Conservation (phyloP, 92 coral and sea anemone genomes). For the Micromussa lordhowensis region DNA sequence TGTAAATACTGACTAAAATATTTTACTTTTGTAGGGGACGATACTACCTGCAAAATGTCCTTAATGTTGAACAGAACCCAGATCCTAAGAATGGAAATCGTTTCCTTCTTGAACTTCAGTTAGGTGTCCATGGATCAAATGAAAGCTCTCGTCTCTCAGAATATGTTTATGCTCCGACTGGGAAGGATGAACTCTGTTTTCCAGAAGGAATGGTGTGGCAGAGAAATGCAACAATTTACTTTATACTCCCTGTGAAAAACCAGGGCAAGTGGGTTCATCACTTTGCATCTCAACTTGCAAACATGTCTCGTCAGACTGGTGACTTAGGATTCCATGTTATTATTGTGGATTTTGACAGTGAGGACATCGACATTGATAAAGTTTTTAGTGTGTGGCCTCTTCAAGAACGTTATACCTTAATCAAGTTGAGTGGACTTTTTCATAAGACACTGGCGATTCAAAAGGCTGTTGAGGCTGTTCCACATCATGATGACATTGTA, state of each 20-base stretch:
- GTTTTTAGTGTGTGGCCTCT: conserved; percentile 18
- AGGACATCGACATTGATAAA: conserved; percentile 51
- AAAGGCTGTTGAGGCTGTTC: conserved; percentile 56
- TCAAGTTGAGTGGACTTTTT: conserved; percentile 66
- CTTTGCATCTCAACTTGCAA: conserved; percentile 52
- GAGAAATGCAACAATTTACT: conserved; percentile 60
- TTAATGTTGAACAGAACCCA: conserved; percentile 36
- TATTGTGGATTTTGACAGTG: conserved; percentile 63
- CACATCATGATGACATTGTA: conserved; percentile 51
- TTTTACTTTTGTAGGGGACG: conserved; percentile 6
- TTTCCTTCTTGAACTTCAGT: conserved; percentile 45
- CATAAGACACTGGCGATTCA: conserved; percentile 64
- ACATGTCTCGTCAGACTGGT: conserved; percentile 35
- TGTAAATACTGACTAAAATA: background rate
- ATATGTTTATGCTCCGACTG: conserved; percentile 25
- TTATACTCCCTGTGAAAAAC: conserved; percentile 68
- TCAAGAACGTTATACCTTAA: conserved; percentile 22
- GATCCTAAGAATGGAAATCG: conserved; percentile 40
- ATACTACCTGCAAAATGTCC: conserved; percentile 31
- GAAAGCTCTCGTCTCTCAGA: conserved; percentile 44
- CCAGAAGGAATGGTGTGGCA: conserved; percentile 55
- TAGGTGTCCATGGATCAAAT: conserved; percentile 31
- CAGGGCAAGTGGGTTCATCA: conserved; percentile 73
- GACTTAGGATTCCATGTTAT: conserved; percentile 58
- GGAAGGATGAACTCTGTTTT: conserved; percentile 29